A percentile compares a stretch with the other conserved stretches of the same genome.
These are phyloP conservation scores for Watsonalla cultraria DNA, from an alignment of 2,888 invertebrate genomes.

Conservation along the genomic window DNA sequence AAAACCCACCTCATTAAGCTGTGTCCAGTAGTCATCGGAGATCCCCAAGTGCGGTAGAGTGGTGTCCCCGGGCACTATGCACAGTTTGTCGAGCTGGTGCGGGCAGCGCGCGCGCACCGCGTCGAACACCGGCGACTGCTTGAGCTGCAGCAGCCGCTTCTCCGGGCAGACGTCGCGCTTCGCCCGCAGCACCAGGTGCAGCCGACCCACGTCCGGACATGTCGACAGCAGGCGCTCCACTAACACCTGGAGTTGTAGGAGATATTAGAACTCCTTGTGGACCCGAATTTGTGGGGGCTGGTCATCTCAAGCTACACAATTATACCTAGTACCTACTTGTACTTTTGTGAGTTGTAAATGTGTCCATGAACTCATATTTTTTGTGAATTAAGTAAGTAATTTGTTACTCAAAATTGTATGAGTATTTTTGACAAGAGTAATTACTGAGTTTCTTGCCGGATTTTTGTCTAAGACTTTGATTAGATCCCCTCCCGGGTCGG, in stretches of 20 bases:
- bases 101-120: constrained; percentile 73
- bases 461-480: too few relatives aligned
- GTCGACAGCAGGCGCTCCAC: constrained; percentile 83
- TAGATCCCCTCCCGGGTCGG: too few relatives aligned
- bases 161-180: constrained; percentile 75
- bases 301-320: too few relatives aligned
- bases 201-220: constrained; percentile 78
- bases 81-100: constrained; percentile 78
- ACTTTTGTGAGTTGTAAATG: too few relatives aligned
- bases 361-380: too few relatives aligned
- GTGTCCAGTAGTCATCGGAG: constrained; percentile 59
- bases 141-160: constrained; percentile 68
- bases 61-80: constrained; percentile 80
- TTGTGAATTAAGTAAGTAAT: too few relatives aligned
- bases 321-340: too few relatives aligned
- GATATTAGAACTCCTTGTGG: too few relatives aligned
- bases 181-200: constrained; percentile 80
- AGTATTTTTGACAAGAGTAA: too few relatives aligned
- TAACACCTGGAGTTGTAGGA: constrained; percentile 67
- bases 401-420: too few relatives aligned
- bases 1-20: constrained; percentile 52
- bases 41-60: constrained; percentile 79
- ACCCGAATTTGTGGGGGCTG: too few relatives aligned
- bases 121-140: constrained; percentile 81
- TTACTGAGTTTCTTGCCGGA: too few relatives aligned